phyloP scores from a whole-genome alignment of 2,888 invertebrate genomes.

The Melanargia galathea region DNA sequence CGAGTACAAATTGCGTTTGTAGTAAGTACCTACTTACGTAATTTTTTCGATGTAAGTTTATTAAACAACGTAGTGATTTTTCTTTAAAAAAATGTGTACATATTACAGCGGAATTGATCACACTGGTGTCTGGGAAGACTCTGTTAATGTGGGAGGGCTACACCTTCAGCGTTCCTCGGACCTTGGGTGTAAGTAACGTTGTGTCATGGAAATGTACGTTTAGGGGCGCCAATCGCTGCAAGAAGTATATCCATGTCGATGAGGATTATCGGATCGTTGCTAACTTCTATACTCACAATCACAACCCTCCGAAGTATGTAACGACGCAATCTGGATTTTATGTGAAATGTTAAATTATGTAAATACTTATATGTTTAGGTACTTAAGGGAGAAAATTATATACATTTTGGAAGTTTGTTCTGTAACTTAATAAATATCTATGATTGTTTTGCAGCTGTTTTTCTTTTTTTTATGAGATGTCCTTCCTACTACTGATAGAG shows the following conservation, averaged over 20 bases:
- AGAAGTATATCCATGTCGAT: conserved; percentile 36
- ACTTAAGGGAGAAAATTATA: too few relatives aligned
- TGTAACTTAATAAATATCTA: too few relatives aligned
- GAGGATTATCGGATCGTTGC: conserved; percentile 20
- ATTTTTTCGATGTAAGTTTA: too few relatives aligned
- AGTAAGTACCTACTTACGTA: too few relatives aligned
- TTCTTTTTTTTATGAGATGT: too few relatives aligned
- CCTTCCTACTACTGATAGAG: too few relatives aligned
- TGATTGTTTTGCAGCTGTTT: too few relatives aligned
- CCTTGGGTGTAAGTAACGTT: conserved; percentile 23
- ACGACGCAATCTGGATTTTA: conserved; percentile 33
- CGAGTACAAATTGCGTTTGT: too few relatives aligned
- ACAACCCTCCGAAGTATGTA: conserved; percentile 38
- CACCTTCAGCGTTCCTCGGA: conserved; percentile 39
- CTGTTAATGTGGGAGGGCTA: conserved; percentile 42
- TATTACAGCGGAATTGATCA: conserved; percentile 36
- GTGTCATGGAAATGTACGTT: conserved; percentile 40
- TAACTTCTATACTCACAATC: conserved; percentile 39
- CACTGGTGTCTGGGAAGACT: conserved; percentile 29
- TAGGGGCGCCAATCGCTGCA: conserved; percentile 37
- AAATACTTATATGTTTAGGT: too few relatives aligned
- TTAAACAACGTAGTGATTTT: too few relatives aligned
- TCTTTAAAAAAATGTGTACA: too few relatives aligned
- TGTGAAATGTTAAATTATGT: conserved; percentile 25
- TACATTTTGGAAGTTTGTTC: too few relatives aligned